Base-by-base conservation (phyloP, 2,797 vertebrate species). In the Rhyacichthys aspro region DNA sequence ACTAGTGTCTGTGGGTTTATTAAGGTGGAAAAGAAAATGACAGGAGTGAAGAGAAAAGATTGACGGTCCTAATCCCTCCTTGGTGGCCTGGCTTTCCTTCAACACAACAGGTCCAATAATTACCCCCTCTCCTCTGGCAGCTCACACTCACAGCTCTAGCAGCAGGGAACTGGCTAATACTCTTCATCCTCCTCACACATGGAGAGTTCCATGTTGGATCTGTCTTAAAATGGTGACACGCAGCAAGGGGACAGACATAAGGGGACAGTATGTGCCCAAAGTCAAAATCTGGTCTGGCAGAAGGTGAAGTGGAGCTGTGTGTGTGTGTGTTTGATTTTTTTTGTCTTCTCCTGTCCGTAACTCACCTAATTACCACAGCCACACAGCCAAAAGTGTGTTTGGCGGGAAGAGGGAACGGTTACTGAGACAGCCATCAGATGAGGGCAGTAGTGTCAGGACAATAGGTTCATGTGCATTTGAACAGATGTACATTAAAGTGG, bases 31-130 rank as follows among this genome's bases (percentile, higher is more conserved):
- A 59, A 59, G 23, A 53, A 39, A 50, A 43, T 36, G 12, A 41
- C 59, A 63, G 64, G n/a, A 59, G 33, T 0, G 44, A 37, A 72
- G 57, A 63, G 58, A 70, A 81, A 28, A 28, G 83, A 77, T 63
- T 82, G 86, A 86, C 70, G 74, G 74, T 90, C 90, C 90, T 96
- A 96, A 97, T 96, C 95, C 84, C 90, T 90, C 94, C 91, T 94
- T 93, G 92, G 93, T 93, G 94, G 87, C 90, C 93, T 95, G 96
- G 93, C 95, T 93, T 90, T 81, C 88, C 91, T 91, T 95, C 94
- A 94, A 88, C 92, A 91, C 91, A 95, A 95, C 94, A 93, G 93
- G 92, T 95, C 94, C 92, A 93, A 95, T 96, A 96, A 95, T 95
- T 93, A 94, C 94, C 92, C 84, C 93, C 91, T 91, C 92, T 91